Percentiles rank a stretch among this genome's conserved stretches.
Conservation (phyloP, 2,113 vertebrate species). For the Megaceryle torquata region DNA sequence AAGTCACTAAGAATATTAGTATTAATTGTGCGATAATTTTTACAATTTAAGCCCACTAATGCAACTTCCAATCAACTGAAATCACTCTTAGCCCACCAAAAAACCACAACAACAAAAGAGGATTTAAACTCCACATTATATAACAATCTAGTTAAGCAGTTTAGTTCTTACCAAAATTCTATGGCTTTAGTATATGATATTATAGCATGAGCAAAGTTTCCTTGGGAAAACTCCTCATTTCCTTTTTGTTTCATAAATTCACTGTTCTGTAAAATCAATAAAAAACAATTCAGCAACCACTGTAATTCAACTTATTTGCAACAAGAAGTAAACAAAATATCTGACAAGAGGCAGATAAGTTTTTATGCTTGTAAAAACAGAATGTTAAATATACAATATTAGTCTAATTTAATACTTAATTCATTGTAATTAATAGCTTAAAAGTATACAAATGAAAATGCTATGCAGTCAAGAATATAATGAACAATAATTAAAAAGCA, state of each 20-base stretch:
- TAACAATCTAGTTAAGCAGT: background rate
- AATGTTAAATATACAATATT: background rate
- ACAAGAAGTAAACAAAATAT: background rate
- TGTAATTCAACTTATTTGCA: background rate
- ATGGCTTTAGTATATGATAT: constrained; percentile 86
- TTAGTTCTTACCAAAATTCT: constrained; percentile 79
- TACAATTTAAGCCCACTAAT: background rate
- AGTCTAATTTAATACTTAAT: background rate
- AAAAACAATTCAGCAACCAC: background rate
- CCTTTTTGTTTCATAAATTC: constrained; percentile 85
- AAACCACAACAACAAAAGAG: background rate
- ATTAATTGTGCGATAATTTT: background rate
- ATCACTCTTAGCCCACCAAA: background rate
- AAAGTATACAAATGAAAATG: background rate
- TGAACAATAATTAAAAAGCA: background rate
- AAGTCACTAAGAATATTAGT: background rate
- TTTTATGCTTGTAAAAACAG: background rate
- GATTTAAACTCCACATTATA: background rate
- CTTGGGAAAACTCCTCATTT: constrained; percentile 82
- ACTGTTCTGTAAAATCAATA: constrained; percentile 77
- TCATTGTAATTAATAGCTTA: background rate
- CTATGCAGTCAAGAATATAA: background rate
- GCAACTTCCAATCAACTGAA: background rate
- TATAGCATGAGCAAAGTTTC: constrained; percentile 78
- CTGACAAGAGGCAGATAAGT: background rate